Percentiles rank a stretch among this genome's conserved stretches.
These are phyloP conservation scores for Varanus komodoensis DNA, from an alignment of 2,113 vertebrate species.

Conservation along the genomic window DNA sequence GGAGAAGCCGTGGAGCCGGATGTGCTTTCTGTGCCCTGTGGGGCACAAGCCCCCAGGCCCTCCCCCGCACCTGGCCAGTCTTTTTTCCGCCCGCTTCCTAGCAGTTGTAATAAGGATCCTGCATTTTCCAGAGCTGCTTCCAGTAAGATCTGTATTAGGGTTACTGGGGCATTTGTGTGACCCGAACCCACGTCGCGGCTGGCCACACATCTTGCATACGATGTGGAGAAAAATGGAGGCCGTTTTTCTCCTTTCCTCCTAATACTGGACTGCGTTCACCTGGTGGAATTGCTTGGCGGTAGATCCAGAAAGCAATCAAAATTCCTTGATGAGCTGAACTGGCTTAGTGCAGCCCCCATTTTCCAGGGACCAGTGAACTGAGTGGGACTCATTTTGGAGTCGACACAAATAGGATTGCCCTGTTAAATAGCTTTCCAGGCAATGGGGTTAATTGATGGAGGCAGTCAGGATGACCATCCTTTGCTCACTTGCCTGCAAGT, in stretches of 20 bases:
- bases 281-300: background rate
- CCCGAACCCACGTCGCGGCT: too few species aligned
- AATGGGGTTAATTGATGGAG: background rate
- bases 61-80: too few species aligned
- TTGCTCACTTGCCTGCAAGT: background rate
- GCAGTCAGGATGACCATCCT: background rate
- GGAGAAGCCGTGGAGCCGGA: too few species aligned
- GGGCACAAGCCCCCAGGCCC: too few species aligned
- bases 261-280: background rate
- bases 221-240: background rate
- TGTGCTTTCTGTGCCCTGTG: too few species aligned
- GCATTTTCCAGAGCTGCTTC: too few species aligned
- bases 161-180: too few species aligned
- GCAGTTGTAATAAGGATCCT: too few species aligned
- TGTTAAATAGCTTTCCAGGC: background rate
- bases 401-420: background rate
- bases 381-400: background rate
- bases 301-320: background rate
- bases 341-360: background rate
- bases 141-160: too few species aligned
- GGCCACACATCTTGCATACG: too few species aligned
- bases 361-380: background rate
- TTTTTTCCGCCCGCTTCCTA: too few species aligned
- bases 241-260: too few species aligned
- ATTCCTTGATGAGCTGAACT: background rate